phyloP scores from a whole-genome alignment of 2,888 invertebrate genomes.

The Heliconius ismenius region DNA sequence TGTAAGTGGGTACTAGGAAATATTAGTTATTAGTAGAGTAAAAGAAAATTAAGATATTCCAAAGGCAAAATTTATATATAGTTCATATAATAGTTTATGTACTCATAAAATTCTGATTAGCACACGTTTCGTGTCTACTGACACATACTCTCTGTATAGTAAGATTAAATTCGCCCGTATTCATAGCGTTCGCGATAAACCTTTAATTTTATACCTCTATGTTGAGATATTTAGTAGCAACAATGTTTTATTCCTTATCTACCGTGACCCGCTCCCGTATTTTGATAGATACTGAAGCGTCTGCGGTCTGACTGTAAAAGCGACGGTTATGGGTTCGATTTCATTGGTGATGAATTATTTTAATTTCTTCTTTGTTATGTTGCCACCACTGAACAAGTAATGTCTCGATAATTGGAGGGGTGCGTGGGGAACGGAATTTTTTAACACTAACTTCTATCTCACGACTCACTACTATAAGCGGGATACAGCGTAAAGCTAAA shows the following conservation, averaged over 20 bases:
- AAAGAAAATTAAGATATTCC: neutral
- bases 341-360: neutral
- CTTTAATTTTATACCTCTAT: neutral
- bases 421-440: no score
- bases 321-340: neutral
- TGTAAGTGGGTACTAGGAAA: no score
- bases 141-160: neutral
- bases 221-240: constrained; percentile 5
- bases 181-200: neutral
- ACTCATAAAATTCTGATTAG: neutral
- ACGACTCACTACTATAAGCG: neutral
- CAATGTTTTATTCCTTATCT: neutral
- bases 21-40: neutral
- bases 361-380: neutral
- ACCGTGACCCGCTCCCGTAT: neutral
- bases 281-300: neutral
- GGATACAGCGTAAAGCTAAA: neutral
- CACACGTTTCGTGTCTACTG: neutral
- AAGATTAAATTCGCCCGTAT: constrained; percentile 13
- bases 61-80: neutral
- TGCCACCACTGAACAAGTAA: neutral
- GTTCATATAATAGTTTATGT: neutral
- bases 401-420: neutral
- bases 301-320: neutral
- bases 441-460: neutral